Evolutionary conservation across 1,140 invertebrate genomes (phyloP).

Genomic region (Oreohelix idahoensis): DNA sequence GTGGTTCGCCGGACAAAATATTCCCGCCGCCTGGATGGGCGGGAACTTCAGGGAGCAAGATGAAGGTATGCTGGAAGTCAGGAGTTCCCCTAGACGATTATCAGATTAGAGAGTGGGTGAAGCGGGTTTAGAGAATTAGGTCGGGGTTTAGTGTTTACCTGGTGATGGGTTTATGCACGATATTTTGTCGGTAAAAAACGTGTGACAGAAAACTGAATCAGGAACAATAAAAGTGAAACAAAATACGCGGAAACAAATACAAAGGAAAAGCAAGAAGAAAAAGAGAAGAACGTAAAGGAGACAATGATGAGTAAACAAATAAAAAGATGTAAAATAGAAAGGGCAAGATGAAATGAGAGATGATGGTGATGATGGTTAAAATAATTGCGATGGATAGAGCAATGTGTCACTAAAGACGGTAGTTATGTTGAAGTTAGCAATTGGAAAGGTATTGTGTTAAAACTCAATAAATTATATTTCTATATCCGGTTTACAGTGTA

Average conservation of each 20-base stretch:
- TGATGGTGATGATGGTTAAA: too few relatives aligned
- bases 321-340: neutral
- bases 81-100: neutral
- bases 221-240: too few relatives aligned
- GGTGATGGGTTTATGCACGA: neutral
- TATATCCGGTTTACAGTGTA: too few relatives aligned
- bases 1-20: neutral
- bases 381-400: too few relatives aligned
- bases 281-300: neutral
- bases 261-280: neutral
- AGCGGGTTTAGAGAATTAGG: neutral
- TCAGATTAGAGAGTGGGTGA: neutral
- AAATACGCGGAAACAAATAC: too few relatives aligned
- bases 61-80: neutral
- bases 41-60: neutral
- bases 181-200: neutral
- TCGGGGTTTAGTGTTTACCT: neutral
- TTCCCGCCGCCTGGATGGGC: neutral
- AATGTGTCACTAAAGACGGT: too few relatives aligned
- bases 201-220: too few relatives aligned
- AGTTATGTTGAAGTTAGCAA: too few relatives aligned
- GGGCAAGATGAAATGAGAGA: neutral
- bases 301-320: neutral
- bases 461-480: too few relatives aligned
- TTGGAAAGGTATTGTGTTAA: too few relatives aligned